Percentiles rank a stretch among this genome's conserved stretches.
These are phyloP conservation scores for Chrysogorgia sp. DNA, from an alignment of 92 coral and sea anemone species.

Conservation along the genomic window DNA sequence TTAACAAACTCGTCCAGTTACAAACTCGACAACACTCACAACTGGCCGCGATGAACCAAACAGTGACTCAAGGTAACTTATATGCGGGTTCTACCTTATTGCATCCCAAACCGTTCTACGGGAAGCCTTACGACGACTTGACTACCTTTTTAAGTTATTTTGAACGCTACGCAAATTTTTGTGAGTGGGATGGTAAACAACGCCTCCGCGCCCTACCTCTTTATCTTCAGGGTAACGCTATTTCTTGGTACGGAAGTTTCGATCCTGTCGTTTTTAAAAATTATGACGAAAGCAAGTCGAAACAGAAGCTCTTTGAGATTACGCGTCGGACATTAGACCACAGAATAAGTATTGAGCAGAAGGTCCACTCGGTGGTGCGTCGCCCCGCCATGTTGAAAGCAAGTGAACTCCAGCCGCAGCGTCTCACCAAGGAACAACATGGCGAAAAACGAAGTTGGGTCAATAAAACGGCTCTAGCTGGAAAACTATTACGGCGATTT, in stretches of 20 bases:
- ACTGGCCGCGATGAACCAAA: background rate
- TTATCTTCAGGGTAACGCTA: constrained; percentile 20
- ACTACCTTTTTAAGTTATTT: constrained; percentile 17
- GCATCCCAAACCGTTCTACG: constrained; percentile 2
- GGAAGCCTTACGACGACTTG: constrained; percentile 14
- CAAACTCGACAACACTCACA: constrained; percentile 1
- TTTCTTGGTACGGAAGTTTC: constrained; percentile 3
- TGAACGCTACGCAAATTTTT: constrained; percentile 8
- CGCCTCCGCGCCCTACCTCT: constrained; percentile 10
- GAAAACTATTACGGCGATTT: too few relatives aligned
- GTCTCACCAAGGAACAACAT: too few relatives aligned
- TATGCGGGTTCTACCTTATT: constrained; percentile 1
- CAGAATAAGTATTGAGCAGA: too few relatives aligned
- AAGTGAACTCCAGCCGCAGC: too few relatives aligned
- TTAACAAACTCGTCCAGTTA: too few relatives aligned
- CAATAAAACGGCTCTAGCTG: too few relatives aligned
- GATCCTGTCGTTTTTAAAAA: background rate
- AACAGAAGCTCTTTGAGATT: too few relatives aligned
- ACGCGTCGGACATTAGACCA: too few relatives aligned
- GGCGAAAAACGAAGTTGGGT: too few relatives aligned
- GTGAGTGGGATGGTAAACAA: constrained; percentile 21
- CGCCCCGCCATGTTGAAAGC: too few relatives aligned
- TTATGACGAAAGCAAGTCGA: too few relatives aligned
- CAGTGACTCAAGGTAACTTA: background rate
- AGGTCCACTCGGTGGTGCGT: too few relatives aligned